Evolutionary conservation across 2,113 vertebrate species (phyloP).

Genomic region (Cettia cetti): DNA sequence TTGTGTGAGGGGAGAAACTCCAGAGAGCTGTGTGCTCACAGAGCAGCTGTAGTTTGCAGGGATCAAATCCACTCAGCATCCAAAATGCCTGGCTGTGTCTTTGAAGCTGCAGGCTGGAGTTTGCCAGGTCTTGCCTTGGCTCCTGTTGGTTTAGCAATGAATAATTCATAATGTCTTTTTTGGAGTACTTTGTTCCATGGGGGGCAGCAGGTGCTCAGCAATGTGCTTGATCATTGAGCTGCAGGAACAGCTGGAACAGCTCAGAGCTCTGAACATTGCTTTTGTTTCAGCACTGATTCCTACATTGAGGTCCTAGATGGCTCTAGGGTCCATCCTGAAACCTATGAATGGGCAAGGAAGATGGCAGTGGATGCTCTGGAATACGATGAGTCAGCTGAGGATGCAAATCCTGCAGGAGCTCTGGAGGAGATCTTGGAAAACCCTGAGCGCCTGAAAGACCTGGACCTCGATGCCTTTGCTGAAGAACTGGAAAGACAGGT

Average conservation of each 20-base stretch:
- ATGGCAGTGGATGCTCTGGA: conserved; percentile 98
- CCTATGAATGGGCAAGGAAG: conserved; percentile 97
- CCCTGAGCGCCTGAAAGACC: conserved; percentile 93
- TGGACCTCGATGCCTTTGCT: conserved; percentile 96
- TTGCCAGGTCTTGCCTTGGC: neutral
- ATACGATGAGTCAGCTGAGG: conserved; percentile 95
- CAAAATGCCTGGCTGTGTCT: neutral
- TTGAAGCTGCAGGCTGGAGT: neutral
- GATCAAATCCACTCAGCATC: neutral
- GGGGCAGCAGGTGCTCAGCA: neutral
- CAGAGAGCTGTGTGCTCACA: neutral
- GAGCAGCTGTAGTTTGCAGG: neutral
- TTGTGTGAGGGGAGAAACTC: neutral
- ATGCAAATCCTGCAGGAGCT: conserved; percentile 96
- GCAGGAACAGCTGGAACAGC: neutral
- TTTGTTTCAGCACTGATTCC: conserved; percentile 89
- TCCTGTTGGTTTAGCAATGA: neutral
- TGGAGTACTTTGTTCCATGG: neutral
- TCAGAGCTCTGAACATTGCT: neutral
- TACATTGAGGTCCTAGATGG: conserved; percentile 98
- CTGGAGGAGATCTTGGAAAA: conserved; percentile 98
- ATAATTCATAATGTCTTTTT: neutral
- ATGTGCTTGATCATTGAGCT: neutral
- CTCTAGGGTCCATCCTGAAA: conserved; percentile 96
- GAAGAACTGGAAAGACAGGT: conserved; percentile 99